phyloP scores from a whole-genome alignment of 2,113 vertebrate species.

The Bubo blakistoni region DNA sequence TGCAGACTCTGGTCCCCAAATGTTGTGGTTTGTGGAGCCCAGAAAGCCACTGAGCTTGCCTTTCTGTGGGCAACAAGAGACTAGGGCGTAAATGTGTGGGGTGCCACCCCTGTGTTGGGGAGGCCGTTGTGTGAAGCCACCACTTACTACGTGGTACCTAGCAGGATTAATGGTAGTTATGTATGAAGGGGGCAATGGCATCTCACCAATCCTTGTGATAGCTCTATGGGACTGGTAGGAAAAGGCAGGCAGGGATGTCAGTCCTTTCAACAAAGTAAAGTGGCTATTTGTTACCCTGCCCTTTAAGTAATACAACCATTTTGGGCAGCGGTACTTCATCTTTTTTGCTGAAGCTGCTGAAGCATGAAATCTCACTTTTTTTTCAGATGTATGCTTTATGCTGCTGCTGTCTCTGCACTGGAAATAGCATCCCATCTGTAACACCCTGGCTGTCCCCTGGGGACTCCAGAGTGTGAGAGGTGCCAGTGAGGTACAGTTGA shows the following conservation, averaged over 20 bases:
- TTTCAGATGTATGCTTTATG: background rate
- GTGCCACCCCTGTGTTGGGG: accelerated
- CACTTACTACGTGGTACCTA: accelerated
- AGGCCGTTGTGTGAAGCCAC: background rate
- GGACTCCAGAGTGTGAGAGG: background rate
- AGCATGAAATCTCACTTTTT: background rate
- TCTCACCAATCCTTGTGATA: background rate
- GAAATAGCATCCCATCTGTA: background rate
- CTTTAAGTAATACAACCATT: background rate
- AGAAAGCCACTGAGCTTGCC: background rate
- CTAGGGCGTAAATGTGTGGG: accelerated
- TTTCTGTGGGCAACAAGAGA: background rate
- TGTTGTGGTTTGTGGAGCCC: background rate
- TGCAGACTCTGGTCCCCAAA: background rate
- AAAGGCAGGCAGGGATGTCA: background rate
- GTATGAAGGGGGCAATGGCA: background rate
- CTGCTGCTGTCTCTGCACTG: background rate
- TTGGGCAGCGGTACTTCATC: background rate
- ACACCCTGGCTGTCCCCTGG: background rate
- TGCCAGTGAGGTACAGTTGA: background rate
- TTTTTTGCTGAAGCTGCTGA: background rate
- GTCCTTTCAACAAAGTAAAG: background rate
- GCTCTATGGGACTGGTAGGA: background rate
- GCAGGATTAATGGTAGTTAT: background rate
- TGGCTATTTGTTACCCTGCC: background rate